Conservation (phyloP, 2,797 vertebrate species). For the Cirrhinus molitorella region DNA sequence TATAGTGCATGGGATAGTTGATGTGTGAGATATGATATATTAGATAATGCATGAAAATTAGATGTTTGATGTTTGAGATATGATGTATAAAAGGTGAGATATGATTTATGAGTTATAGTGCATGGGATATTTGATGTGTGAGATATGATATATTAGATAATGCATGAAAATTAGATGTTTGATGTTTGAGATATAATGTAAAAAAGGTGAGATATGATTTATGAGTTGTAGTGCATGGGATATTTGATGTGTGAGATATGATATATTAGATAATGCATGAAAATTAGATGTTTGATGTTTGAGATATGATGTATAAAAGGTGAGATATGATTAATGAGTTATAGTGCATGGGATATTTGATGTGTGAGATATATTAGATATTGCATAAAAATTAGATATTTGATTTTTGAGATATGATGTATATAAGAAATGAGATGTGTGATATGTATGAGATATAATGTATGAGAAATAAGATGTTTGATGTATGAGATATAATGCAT, state of each 20-base stretch:
- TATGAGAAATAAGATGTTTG: not conserved
- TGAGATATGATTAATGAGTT: not conserved
- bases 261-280: not conserved
- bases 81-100: not conserved
- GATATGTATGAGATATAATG: not conserved
- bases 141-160: not conserved
- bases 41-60: not conserved
- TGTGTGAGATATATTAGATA: not conserved
- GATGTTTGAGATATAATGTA: not conserved
- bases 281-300: not conserved
- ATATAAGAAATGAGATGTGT: not conserved
- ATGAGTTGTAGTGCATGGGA: not conserved
- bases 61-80: not conserved
- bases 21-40: not conserved
- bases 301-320: not conserved
- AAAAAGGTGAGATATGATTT: not conserved
- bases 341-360: not conserved
- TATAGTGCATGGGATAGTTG: not conserved
- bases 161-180: not conserved
- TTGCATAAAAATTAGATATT: not conserved
- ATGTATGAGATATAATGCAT: not conserved
- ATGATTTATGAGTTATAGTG: not conserved
- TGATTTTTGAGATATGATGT: not conserved
- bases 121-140: not conserved
- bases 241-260: not conserved